Conservation (phyloP, 1,140 invertebrate species). For the Microvelia longipes region DNA sequence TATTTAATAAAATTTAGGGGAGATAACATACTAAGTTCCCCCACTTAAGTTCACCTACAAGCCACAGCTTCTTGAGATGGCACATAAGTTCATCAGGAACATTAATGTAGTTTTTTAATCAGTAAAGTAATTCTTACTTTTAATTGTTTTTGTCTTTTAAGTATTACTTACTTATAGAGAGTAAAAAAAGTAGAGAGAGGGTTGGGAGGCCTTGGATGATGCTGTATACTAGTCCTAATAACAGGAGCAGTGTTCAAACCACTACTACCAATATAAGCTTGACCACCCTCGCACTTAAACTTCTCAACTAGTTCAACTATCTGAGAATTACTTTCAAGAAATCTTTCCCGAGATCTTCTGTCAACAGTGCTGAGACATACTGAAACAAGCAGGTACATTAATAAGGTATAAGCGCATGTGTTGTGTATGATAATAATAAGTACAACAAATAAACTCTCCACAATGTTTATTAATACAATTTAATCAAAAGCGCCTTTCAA, state of each 20-base stretch:
- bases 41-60: too few species aligned
- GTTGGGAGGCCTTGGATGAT: conserved; percentile 42
- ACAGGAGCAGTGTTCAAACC: conserved; percentile 20
- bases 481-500: too few species aligned
- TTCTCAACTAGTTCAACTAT: conserved; percentile 81
- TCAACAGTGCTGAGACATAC: conserved; percentile 86
- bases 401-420: not conserved
- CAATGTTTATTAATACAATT: not conserved
- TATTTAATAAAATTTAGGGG: too few species aligned
- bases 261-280: conserved; percentile 41
- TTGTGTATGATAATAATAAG: not conserved
- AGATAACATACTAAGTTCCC: too few species aligned
- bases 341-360: conserved; percentile 66
- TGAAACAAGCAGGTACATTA: conserved; percentile 27
- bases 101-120: too few species aligned
- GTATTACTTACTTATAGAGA: conserved; percentile 63
- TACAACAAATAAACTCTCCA: not conserved
- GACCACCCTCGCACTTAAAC: conserved; percentile 64
- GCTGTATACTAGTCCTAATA: conserved; percentile 26
- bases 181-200: conserved; percentile 52
- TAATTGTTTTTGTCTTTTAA: too few species aligned
- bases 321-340: conserved; percentile 82
- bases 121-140: too few species aligned
- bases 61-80: too few species aligned
- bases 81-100: too few species aligned